These are phyloP conservation scores for Oxystoma pomonae DNA, from an alignment of 2,888 invertebrate species.

Conservation along the genomic window DNA sequence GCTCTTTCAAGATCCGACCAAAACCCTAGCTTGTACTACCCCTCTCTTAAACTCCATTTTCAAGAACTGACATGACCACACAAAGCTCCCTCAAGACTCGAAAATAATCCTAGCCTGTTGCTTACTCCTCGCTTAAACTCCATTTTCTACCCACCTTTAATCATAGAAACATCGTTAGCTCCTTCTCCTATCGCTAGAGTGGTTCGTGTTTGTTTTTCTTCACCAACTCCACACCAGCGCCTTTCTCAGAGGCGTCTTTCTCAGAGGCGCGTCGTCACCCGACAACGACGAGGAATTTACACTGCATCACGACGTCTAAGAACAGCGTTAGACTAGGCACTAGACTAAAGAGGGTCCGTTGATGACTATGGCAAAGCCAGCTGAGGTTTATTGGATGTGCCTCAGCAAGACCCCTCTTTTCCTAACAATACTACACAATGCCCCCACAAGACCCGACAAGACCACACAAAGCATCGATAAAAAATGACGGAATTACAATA, in stretches of 20 bases:
- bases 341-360: slow-evolving; percentile 97
- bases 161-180: slow-evolving; percentile 99
- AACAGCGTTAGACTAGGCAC: slow-evolving; percentile 88
- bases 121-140: too few species aligned
- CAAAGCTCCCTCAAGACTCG: slow-evolving; percentile 50
- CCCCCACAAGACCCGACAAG: too few species aligned
- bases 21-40: too few species aligned
- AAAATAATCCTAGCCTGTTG: too few species aligned
- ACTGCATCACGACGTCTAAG: slow-evolving; percentile 68
- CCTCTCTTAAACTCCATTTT: too few species aligned
- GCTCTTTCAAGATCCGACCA: too few species aligned
- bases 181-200: slow-evolving; percentile 98
- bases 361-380: slow-evolving; percentile 90
- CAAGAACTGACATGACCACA: too few species aligned
- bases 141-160: slow-evolving; percentile 85
- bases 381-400: slow-evolving; percentile 56
- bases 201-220: slow-evolving; percentile 95
- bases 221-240: slow-evolving; percentile 95
- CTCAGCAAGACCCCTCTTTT: too few species aligned
- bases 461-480: too few species aligned
- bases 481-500: too few species aligned
- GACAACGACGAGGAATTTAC: slow-evolving; percentile 96
- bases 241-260: slow-evolving; percentile 96
- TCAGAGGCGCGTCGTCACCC: slow-evolving; percentile 93
- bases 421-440: too few species aligned